Evolutionary conservation across 2,797 vertebrate species (phyloP).

Genomic region (Micropoecilia bifurca): DNA sequence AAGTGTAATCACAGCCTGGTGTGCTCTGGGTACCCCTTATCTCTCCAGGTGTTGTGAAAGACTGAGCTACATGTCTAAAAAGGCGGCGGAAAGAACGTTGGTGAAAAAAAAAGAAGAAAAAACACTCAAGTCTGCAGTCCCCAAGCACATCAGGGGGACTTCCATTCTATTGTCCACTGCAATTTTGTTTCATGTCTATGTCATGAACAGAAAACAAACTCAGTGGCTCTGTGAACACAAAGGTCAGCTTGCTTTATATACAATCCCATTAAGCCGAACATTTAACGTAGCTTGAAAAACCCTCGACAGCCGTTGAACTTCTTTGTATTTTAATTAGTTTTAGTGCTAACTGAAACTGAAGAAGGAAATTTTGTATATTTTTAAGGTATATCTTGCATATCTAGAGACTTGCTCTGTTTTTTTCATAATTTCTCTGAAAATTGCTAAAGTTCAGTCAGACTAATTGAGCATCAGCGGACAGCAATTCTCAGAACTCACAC

Average conservation of each 20-base stretch:
- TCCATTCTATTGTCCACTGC: conserved; percentile 73
- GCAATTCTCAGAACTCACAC: not conserved
- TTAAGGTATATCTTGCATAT: not conserved
- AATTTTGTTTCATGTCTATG: conserved; percentile 60
- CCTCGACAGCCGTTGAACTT: not conserved
- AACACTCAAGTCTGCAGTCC: conserved; percentile 39
- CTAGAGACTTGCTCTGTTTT: not conserved
- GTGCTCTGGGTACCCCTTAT: conserved; percentile 63
- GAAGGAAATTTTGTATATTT: not conserved
- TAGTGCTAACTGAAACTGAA: not conserved
- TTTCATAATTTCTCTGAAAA: not conserved
- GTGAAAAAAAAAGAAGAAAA: conserved; percentile 7
- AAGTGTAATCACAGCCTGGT: conserved; percentile 56
- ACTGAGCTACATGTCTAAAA: conserved; percentile 52
- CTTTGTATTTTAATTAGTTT: not conserved
- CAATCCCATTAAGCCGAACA: not conserved
- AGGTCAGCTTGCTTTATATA: not conserved
- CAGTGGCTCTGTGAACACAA: conserved; percentile 27
- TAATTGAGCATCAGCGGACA: not conserved
- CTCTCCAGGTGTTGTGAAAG: conserved; percentile 73
- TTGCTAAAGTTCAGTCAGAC: not conserved
- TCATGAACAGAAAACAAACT: conserved; percentile 50
- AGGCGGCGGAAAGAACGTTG: conserved; percentile 50
- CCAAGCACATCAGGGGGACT: conserved; percentile 71
- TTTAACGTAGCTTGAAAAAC: not conserved